These are phyloP conservation scores for Notarius quadriscutis DNA, from an alignment of 2,113 vertebrate species.

Conservation along the genomic window DNA sequence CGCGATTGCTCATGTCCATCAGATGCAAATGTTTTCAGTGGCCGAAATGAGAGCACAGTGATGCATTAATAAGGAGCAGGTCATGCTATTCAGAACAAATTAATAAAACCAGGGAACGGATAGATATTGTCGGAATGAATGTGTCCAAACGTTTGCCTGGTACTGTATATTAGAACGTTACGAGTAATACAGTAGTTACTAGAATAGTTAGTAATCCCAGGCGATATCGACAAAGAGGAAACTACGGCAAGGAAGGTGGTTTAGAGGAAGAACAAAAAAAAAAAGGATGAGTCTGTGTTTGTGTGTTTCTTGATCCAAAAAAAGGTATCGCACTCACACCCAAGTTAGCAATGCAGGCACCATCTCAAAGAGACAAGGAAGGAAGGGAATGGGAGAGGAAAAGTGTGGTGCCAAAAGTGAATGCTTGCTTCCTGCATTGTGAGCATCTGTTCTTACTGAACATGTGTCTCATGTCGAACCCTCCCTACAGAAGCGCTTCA, in stretches of 20 bases:
- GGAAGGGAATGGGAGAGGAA: slow-evolving; percentile 14
- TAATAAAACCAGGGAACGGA: no score
- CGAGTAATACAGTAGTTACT: background rate
- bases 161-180: background rate
- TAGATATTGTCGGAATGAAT: no score
- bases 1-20: no score
- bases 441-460: slow-evolving; percentile 68
- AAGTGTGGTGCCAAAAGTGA: slow-evolving; percentile 55
- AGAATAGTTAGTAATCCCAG: background rate
- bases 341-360: slow-evolving; percentile 12
- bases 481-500: slow-evolving; percentile 51
- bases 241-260: background rate
- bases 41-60: no score
- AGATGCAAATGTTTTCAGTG: no score
- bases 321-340: slow-evolving; percentile 8
- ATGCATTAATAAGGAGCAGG: no score
- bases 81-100: no score
- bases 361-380: slow-evolving; percentile 16
- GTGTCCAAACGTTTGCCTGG: no score
- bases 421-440: slow-evolving; percentile 55
- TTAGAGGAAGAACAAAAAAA: background rate
- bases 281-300: background rate
- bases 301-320: slow-evolving; percentile 32
- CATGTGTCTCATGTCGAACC: slow-evolving; percentile 63
- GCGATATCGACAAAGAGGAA: background rate